A percentile compares a stretch with the other conserved stretches of the same genome.
Conservation (phyloP, 2,113 vertebrate genomes). For the Thomomys bottae region DNA sequence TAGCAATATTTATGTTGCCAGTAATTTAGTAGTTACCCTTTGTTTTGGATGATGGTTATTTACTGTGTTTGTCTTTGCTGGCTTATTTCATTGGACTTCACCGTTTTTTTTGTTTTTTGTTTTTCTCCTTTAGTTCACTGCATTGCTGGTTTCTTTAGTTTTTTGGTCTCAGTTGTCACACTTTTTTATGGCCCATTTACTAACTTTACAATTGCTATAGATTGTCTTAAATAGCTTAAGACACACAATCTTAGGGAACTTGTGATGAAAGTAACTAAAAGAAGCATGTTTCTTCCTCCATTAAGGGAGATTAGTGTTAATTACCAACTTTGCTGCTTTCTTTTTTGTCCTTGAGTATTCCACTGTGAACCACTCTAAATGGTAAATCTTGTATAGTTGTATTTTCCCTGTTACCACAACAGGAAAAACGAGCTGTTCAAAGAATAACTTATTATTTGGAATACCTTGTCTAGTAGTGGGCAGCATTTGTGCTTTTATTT, state of each 20-base stretch:
- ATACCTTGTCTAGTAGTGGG: not conserved
- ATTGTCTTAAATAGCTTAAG: conserved; percentile 45
- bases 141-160: conserved; percentile 43
- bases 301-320: conserved; percentile 51
- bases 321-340: conserved; percentile 14
- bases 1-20: conserved; percentile 58
- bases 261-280: conserved; percentile 41
- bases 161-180: conserved; percentile 35
- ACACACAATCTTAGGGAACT: conserved; percentile 13
- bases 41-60: conserved; percentile 45
- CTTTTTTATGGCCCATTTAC: conserved; percentile 44
- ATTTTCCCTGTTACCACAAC: conserved; percentile 42
- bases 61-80: conserved; percentile 49
- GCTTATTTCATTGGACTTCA: conserved; percentile 38
- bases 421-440: not conserved
- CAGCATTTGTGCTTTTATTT: not conserved
- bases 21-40: conserved; percentile 54
- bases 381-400: conserved; percentile 6
- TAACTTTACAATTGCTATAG: conserved; percentile 53
- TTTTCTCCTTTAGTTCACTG: conserved; percentile 56
- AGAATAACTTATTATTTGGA: not conserved
- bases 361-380: not conserved
- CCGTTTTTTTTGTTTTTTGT: too few relatives aligned
- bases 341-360: conserved; percentile 34
- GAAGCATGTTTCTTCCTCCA: conserved; percentile 27